Conservation (phyloP, 2,888 invertebrate genomes). For the Heliconius erato region DNA sequence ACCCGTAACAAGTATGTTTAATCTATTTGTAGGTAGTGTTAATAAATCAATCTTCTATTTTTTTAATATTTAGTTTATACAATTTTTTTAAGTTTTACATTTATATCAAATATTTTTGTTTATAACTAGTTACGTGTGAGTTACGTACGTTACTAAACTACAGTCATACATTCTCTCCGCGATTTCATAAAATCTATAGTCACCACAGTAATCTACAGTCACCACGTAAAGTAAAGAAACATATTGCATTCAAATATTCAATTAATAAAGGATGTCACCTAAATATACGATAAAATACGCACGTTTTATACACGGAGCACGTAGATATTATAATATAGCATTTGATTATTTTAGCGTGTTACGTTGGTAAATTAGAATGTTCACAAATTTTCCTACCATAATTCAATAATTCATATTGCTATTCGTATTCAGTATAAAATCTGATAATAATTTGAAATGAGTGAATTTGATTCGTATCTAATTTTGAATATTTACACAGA, state of each 20-base stretch:
- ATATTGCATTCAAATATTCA: neutral
- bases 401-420: slow-evolving; percentile 14
- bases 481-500: neutral
- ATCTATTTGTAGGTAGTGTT: too few species aligned
- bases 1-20: too few species aligned
- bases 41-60: too few species aligned
- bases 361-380: slow-evolving; percentile 6
- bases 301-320: slow-evolving; percentile 1
- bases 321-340: slow-evolving; percentile 10
- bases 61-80: neutral
- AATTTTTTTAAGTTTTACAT: neutral
- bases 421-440: neutral
- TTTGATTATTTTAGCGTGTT: neutral
- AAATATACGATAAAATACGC: neutral
- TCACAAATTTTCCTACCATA: slow-evolving; percentile 12
- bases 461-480: neutral
- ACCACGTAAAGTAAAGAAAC: too few species aligned
- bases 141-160: too few species aligned
- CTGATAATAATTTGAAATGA: neutral
- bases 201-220: too few species aligned
- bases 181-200: too few species aligned
- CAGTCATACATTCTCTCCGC: too few species aligned
- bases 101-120: neutral
- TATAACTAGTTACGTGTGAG: neutral
- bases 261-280: neutral